Conservation (phyloP, 2,888 invertebrate genomes). For the Aphidoletes aphidimyza region DNA sequence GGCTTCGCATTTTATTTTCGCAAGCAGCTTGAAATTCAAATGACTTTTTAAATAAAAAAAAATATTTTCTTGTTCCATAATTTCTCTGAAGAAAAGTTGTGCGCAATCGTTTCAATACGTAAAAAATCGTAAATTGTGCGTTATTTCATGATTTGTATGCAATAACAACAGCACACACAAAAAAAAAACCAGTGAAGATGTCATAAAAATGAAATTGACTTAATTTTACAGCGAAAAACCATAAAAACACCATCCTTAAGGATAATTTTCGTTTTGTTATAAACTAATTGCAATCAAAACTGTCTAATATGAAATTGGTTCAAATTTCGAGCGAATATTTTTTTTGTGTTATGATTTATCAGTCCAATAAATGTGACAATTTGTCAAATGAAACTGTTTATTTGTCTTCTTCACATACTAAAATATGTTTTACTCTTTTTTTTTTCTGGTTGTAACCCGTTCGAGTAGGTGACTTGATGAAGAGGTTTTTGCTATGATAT, state of each 20-base stretch:
- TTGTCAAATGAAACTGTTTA: background rate
- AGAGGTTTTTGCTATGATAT: background rate
- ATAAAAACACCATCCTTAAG: background rate
- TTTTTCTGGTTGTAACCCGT: background rate
- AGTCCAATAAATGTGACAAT: background rate
- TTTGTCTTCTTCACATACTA: too few relatives aligned
- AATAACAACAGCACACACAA: too few relatives aligned
- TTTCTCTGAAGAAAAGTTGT: background rate
- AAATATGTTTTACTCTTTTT: too few relatives aligned
- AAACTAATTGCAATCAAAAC: background rate
- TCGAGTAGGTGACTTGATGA: background rate
- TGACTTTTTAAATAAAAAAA: background rate
- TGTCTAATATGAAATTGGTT: background rate
- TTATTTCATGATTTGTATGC: background rate
- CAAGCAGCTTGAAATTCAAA: too few relatives aligned
- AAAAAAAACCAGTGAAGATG: background rate
- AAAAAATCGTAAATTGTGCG: background rate
- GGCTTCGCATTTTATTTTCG: too few relatives aligned
- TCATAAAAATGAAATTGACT: background rate
- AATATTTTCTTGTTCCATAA: background rate
- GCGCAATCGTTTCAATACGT: background rate
- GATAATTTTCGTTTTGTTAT: background rate
- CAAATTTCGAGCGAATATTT: background rate
- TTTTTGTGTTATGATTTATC: conserved; percentile 12
- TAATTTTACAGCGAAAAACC: background rate